Percentiles rank a stretch among this genome's conserved stretches.
These are phyloP conservation scores for Leguminivora glycinivorella DNA, from an alignment of 1,140 invertebrate species.

Conservation along the genomic window DNA sequence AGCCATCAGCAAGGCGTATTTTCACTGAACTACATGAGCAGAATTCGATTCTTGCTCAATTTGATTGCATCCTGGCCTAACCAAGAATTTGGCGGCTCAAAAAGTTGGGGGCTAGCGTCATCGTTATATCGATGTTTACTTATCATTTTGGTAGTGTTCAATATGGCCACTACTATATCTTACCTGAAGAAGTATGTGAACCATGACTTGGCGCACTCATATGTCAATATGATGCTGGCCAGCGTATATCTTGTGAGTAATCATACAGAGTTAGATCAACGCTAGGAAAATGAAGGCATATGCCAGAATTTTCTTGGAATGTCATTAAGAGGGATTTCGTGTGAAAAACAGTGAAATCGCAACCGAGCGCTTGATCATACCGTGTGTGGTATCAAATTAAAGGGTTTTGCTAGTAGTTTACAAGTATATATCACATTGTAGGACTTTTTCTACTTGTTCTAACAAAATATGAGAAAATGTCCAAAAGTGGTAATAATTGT, in stretches of 20 bases:
- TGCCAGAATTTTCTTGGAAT: no score
- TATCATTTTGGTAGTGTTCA: neutral
- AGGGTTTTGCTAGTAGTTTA: no score
- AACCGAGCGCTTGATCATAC: no score
- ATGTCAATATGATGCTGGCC: slow-evolving; percentile 7
- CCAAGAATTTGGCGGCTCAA: neutral
- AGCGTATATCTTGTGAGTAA: slow-evolving; percentile 7
- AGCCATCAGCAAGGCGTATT: neutral
- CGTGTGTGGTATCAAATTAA: no score
- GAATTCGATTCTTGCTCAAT: neutral
- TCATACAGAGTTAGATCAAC: no score
- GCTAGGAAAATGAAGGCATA: no score
- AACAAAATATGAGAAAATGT: no score
- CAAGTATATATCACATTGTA: no score
- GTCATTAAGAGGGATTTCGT: no score
- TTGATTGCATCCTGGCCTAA: neutral
- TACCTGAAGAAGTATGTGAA: neutral
- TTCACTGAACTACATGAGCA: neutral
- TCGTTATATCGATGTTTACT: neutral
- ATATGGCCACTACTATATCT: neutral
- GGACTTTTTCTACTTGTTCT: no score
- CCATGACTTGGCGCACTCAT: neutral
- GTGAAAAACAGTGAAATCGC: no score
- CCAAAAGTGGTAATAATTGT: no score
- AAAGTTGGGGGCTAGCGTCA: neutral